These are phyloP conservation scores for Sitophilus oryzae DNA, from an alignment of 1,140 invertebrate species.

Conservation along the genomic window DNA sequence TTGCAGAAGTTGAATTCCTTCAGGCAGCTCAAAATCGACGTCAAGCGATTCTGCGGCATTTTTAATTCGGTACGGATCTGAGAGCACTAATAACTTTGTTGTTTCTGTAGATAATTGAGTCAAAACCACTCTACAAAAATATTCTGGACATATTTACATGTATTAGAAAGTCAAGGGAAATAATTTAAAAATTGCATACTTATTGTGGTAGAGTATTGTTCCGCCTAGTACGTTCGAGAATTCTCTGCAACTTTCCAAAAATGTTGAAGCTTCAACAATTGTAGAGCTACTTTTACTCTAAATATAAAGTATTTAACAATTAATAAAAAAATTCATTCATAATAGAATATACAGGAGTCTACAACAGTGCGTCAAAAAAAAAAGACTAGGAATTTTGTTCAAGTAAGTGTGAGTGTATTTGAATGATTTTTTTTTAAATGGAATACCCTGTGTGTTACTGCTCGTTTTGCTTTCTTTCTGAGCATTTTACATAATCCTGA, in stretches of 20 bases:
- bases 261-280: constrained; percentile 64
- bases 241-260: constrained; percentile 69
- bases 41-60: constrained; percentile 62
- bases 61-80: constrained; percentile 75
- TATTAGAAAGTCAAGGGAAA: too few species aligned
- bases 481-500: too few species aligned
- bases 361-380: too few species aligned
- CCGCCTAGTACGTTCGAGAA: constrained; percentile 69
- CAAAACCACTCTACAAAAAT: constrained; percentile 63
- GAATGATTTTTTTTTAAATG: too few species aligned
- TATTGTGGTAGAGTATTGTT: constrained; percentile 71
- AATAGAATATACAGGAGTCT: neutral
- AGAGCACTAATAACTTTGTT: constrained; percentile 70
- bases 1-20: constrained; percentile 70
- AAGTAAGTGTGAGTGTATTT: too few species aligned
- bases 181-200: constrained; percentile 25
- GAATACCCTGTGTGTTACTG: too few species aligned
- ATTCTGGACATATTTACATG: constrained; percentile 2
- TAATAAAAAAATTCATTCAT: neutral
- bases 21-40: constrained; percentile 61
- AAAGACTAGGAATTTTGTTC: too few species aligned
- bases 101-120: constrained; percentile 67
- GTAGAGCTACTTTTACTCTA: constrained; percentile 5
- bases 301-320: constrained; percentile 8
- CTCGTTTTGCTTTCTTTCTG: too few species aligned